Evolutionary conservation across 1,140 invertebrate genomes (phyloP).

Genomic region (Solenopsis invicta): DNA sequence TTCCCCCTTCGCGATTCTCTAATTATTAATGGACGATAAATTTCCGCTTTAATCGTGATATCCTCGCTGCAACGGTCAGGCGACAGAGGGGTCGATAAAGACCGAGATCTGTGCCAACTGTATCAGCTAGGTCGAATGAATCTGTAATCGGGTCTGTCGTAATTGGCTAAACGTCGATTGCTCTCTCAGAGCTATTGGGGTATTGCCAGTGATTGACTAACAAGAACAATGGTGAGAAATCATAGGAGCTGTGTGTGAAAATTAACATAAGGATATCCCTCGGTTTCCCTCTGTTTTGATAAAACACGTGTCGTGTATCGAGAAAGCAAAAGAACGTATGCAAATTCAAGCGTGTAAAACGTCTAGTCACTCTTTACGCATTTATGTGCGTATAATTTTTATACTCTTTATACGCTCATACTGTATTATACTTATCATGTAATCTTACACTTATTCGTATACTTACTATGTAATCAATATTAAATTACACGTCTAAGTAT

Average conservation of each 20-base stretch:
- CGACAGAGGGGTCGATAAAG: slow-evolving; percentile 49
- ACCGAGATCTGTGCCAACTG: slow-evolving; percentile 63
- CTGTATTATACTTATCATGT: too few species aligned
- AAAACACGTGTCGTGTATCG: background rate
- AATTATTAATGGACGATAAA: slow-evolving; percentile 73
- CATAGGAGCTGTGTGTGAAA: background rate
- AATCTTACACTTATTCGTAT: too few species aligned
- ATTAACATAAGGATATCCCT: slow-evolving; percentile 25
- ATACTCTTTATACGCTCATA: too few species aligned
- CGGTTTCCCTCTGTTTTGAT: background rate
- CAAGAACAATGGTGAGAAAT: slow-evolving; percentile 24
- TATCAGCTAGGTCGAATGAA: slow-evolving; percentile 53
- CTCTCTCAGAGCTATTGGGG: slow-evolving; percentile 1
- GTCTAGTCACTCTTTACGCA: too few species aligned
- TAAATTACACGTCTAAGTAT: too few species aligned
- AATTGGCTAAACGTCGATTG: slow-evolving; percentile 55
- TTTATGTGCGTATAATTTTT: too few species aligned
- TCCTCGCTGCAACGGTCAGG: slow-evolving; percentile 28
- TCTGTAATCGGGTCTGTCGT: slow-evolving; percentile 44
- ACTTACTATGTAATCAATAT: too few species aligned
- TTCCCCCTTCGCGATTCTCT: slow-evolving; percentile 46
- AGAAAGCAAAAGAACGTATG: too few species aligned
- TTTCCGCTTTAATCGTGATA: slow-evolving; percentile 63
- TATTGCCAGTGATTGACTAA: slow-evolving; percentile 12
- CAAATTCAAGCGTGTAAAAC: too few species aligned